Conservation (phyloP, 2,113 vertebrate genomes). For the Gobio gobio region DNA sequence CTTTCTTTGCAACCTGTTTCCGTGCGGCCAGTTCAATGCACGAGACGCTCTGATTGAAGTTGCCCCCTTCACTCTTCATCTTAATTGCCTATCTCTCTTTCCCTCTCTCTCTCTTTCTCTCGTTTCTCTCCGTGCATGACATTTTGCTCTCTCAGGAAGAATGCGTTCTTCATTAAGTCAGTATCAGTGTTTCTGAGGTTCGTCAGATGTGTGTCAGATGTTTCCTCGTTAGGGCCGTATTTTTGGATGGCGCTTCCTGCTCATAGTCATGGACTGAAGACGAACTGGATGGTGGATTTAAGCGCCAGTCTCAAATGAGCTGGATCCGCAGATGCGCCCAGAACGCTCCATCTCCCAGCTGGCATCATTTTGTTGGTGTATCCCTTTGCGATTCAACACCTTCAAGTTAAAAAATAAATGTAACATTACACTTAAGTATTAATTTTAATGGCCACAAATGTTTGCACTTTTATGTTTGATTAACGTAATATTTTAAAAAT, state of each 20-base stretch:
- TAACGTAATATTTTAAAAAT: too few relatives aligned
- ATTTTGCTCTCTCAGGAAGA: conserved; percentile 49
- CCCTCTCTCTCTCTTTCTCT: conserved; percentile 56
- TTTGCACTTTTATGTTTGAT: not conserved
- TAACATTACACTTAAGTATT: not conserved
- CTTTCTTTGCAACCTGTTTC: conserved; percentile 76
- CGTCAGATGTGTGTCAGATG: conserved; percentile 82
- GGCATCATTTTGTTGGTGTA: not conserved
- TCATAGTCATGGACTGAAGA: conserved; percentile 20
- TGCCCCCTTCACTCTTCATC: conserved; percentile 75
- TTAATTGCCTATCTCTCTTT: conserved; percentile 81
- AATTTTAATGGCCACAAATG: not conserved
- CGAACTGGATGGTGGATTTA: not conserved
- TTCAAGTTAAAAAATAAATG: not conserved
- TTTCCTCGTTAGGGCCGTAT: conserved; percentile 82
- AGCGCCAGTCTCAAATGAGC: not conserved
- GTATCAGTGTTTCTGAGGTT: conserved; percentile 56
- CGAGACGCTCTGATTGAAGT: conserved; percentile 73
- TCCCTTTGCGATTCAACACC: not conserved
- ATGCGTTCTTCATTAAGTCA: conserved; percentile 57
- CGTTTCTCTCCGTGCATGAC: not conserved
- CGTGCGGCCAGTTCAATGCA: conserved; percentile 79
- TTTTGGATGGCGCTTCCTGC: conserved; percentile 62
- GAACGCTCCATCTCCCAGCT: not conserved
- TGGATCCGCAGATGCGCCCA: not conserved